phyloP scores from a whole-genome alignment of 2,797 vertebrate species.

The Diplodus puntazzo region DNA sequence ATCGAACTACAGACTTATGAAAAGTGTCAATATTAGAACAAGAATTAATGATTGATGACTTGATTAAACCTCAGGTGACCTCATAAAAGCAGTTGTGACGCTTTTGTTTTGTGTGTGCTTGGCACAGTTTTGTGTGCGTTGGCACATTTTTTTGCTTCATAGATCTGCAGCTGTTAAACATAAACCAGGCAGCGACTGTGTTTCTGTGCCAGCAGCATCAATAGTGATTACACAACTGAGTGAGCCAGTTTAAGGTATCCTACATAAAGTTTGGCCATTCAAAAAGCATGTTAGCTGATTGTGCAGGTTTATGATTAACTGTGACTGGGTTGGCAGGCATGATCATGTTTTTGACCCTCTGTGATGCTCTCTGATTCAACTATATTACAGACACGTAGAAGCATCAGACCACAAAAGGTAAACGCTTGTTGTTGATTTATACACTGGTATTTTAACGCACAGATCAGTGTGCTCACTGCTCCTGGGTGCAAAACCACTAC shows the following conservation, averaged over 20 bases:
- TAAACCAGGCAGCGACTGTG: slow-evolving; percentile 22
- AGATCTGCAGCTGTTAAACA: slow-evolving; percentile 50
- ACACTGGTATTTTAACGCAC: background rate
- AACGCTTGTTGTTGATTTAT: background rate
- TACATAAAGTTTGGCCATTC: background rate
- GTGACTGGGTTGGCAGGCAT: background rate
- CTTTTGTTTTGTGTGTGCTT: background rate
- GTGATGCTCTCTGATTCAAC: background rate
- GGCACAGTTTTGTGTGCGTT: no score
- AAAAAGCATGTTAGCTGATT: background rate
- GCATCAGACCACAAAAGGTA: background rate
- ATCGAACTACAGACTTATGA: no score
- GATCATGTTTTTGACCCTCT: background rate
- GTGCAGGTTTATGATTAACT: slow-evolving; percentile 32
- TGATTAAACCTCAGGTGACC: background rate
- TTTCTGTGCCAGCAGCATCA: slow-evolving; percentile 28
- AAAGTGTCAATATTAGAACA: no score
- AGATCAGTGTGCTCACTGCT: background rate
- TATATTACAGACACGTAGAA: background rate
- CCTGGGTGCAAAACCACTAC: background rate
- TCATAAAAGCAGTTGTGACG: background rate
- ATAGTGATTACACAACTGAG: slow-evolving; percentile 18
- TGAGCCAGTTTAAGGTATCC: slow-evolving; percentile 13
- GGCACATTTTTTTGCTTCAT: slow-evolving; percentile 7
- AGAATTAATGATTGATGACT: background rate